phyloP scores from a whole-genome alignment of 2,113 vertebrate genomes.

The Clupea harengus region DNA sequence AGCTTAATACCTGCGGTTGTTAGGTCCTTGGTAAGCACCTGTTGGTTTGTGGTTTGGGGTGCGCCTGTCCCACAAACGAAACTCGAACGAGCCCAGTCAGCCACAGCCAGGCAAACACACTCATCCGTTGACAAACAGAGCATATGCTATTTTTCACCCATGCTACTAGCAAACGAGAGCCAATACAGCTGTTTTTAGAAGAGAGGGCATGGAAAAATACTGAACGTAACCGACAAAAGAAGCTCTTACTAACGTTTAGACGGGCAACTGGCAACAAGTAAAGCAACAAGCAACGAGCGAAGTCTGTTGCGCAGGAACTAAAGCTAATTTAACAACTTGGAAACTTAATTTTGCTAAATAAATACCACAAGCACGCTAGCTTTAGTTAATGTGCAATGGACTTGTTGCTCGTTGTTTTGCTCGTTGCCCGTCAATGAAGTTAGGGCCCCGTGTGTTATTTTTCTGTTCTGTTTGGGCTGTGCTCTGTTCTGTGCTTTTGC shows the following conservation, averaged over 20 bases:
- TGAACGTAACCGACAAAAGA: not conserved
- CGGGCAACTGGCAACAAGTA: too few relatives aligned
- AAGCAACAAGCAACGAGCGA: too few relatives aligned
- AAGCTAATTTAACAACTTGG: too few relatives aligned
- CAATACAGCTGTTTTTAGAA: not conserved
- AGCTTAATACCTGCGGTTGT: not conserved
- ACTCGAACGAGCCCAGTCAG: not conserved
- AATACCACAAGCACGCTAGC: too few relatives aligned
- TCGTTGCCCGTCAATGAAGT: too few relatives aligned
- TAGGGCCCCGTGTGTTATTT: too few relatives aligned
- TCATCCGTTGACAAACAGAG: not conserved
- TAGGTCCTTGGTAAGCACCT: not conserved
- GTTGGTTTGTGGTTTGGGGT: constrained; percentile 4
- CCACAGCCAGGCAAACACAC: not conserved
- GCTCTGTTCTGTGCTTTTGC: not conserved
- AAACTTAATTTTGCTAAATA: too few relatives aligned
- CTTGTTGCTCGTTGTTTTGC: too few relatives aligned
- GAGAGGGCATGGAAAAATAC: not conserved
- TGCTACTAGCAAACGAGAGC: not conserved
- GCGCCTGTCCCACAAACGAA: not conserved
- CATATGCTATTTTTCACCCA: not conserved
- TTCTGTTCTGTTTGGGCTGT: too few relatives aligned
- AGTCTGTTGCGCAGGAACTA: too few relatives aligned
- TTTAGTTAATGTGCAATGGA: too few relatives aligned
- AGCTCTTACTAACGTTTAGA: not conserved